phyloP scores from a whole-genome alignment of 2,888 invertebrate genomes.

The Gasteruption jaculator region DNA sequence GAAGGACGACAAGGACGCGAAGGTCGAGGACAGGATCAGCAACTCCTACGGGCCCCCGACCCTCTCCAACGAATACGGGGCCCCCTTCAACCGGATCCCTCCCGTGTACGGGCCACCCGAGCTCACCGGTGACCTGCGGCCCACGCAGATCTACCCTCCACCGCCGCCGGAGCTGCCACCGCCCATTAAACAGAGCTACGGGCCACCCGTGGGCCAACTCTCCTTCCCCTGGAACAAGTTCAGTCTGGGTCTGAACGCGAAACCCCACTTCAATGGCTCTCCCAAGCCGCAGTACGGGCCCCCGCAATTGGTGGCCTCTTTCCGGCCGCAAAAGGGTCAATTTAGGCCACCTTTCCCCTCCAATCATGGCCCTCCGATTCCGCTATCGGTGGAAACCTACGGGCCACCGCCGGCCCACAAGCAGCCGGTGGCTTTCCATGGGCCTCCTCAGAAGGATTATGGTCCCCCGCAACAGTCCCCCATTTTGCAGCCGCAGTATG shows the following conservation, averaged over 20 bases:
- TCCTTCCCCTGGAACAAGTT: slow-evolving; percentile 30
- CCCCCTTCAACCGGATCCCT: slow-evolving; percentile 41
- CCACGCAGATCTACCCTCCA: slow-evolving; percentile 52
- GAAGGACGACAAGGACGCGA: slow-evolving; percentile 29
- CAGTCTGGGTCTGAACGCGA: slow-evolving; percentile 47
- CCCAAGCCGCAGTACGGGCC: slow-evolving; percentile 38
- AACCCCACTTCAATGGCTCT: slow-evolving; percentile 46
- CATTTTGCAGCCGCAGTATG: too few relatives aligned
- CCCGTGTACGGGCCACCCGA: slow-evolving; percentile 51
- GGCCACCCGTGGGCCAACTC: slow-evolving; percentile 29
- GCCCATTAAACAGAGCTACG: slow-evolving; percentile 49
- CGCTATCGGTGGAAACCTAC: slow-evolving; percentile 42
- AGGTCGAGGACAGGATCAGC: slow-evolving; percentile 43
- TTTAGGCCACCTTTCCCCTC: slow-evolving; percentile 33
- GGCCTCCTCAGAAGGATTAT: slow-evolving; percentile 41
- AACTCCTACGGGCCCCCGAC: slow-evolving; percentile 30
- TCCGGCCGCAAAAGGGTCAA: slow-evolving; percentile 49
- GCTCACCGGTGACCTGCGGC: slow-evolving; percentile 45
- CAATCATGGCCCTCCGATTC: slow-evolving; percentile 32
- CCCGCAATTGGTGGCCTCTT: slow-evolving; percentile 22
- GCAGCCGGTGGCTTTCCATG: slow-evolving; percentile 27
- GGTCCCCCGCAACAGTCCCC: slow-evolving; percentile 60
- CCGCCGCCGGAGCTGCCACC: slow-evolving; percentile 52
- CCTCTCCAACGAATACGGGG: slow-evolving; percentile 35
- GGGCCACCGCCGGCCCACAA: slow-evolving; percentile 40